Evolutionary conservation across 1,140 invertebrate species (phyloP).

Genomic region (Micrasema minimum): DNA sequence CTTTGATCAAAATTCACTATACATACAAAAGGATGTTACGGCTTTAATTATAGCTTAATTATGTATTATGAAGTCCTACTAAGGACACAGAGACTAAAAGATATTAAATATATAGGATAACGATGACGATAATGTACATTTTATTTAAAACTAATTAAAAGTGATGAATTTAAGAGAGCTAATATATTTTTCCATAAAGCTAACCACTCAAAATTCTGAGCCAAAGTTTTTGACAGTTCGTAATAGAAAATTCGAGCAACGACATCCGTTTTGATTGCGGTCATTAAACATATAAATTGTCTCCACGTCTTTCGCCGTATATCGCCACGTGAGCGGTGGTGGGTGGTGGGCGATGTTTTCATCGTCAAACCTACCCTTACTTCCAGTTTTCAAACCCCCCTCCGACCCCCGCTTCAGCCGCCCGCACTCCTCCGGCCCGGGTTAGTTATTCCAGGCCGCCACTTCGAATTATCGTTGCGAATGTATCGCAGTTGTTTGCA

Average conservation of each 20-base stretch:
- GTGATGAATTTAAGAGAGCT: not conserved
- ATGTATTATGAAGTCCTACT: too few species aligned
- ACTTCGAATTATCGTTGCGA: conserved; percentile 33
- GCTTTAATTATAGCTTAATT: too few species aligned
- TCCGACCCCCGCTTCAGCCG: not conserved
- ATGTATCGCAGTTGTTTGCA: conserved; percentile 32
- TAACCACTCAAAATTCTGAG: not conserved
- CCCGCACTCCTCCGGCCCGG: too few species aligned
- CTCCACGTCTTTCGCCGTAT: not conserved
- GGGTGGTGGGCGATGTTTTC: not conserved
- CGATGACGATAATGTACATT: not conserved
- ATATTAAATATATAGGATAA: not conserved
- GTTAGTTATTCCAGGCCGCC: conserved; percentile 41
- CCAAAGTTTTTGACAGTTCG: not conserved
- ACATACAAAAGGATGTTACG: too few species aligned
- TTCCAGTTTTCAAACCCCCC: not conserved
- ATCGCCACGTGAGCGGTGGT: not conserved
- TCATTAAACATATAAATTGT: conserved; percentile 3
- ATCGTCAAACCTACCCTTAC: not conserved
- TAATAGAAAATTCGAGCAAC: conserved; percentile 2
- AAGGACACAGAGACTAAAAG: not conserved
- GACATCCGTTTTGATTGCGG: conserved; percentile 8
- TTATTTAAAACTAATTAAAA: not conserved
- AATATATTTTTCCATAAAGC: not conserved
- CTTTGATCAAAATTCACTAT: too few species aligned